Base-by-base conservation (phyloP, 2,888 invertebrate genomes). In the Disparrhopalites patrizii region DNA sequence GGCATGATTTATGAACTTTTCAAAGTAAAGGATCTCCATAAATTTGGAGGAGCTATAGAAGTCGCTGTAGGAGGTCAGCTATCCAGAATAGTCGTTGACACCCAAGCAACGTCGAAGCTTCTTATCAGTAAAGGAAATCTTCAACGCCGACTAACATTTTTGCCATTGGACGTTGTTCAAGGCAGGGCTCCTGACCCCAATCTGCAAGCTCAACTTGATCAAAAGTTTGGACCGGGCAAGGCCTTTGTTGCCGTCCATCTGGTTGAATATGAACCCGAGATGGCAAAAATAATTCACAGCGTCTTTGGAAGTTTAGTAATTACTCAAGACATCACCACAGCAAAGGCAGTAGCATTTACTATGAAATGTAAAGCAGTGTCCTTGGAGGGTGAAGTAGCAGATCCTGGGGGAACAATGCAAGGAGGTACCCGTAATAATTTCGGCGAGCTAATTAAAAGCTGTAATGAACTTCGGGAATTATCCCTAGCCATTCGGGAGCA, bases 381-480 rank as follows among this genome's bases (percentile, higher is more conserved):
- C 1, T 79, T 93, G 3, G 93, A 92, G 73, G 99, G 98, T 0
- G 97, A 98, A 79, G 86, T 90, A 36, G 88, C 90, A 73, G 93
- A 95, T 81, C 95, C 98, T 0, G 83, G 87, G 58, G 99, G 98
- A 75, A 89, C 89, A 8, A 82, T 98, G 36, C 87, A 91, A 63
- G 98, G 98, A 76, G 98, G 98, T 78, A 85, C 65, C 15, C 38
- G 71, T 8, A 23, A 50, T 4, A 63, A 66, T 38, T 28, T 71
- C 5, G 75, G 73, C 0, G 40, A 10, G 1, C 25, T 54, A 30
- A 66, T 72, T 13, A 43, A 38, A 10, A 43, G 61, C 10, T 67
- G 66, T 23, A 52, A 69, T 8, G 27, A 52, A n/a, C 55, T 70
- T 4, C 57, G 63, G 30, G 30, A 56, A n/a, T 31, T 20, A 20